Conservation (phyloP, 2,888 invertebrate genomes). For the Anoplius nigerrimus region DNA sequence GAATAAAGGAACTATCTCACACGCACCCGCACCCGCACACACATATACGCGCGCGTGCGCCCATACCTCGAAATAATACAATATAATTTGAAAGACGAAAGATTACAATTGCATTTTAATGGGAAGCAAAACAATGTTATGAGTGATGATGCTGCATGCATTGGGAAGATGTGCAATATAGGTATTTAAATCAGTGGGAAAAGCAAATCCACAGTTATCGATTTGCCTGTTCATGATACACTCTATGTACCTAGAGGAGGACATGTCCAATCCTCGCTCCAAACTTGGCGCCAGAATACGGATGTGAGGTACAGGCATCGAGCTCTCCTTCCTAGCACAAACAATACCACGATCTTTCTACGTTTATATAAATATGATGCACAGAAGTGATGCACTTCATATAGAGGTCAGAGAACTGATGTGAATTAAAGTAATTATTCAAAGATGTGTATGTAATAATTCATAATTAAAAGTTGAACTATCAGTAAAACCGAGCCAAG, state of each 20-base stretch:
- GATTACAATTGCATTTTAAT: neutral
- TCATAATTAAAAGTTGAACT: too few relatives aligned
- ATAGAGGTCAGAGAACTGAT: too few relatives aligned
- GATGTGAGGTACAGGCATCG: constrained; percentile 87
- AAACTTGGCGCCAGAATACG: constrained; percentile 88
- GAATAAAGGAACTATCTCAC: too few relatives aligned
- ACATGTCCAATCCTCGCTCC: constrained; percentile 85
- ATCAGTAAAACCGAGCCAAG: too few relatives aligned
- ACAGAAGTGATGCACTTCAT: too few relatives aligned
- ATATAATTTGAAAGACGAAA: neutral
- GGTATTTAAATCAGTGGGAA: constrained; percentile 29
- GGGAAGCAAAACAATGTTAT: neutral
- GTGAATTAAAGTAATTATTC: too few relatives aligned
- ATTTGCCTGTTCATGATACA: constrained; percentile 29
- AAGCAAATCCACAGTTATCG: constrained; percentile 21
- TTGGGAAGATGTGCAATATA: constrained; percentile 43
- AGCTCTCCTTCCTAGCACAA: constrained; percentile 79
- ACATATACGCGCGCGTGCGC: too few relatives aligned
- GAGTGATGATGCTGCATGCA: constrained; percentile 43
- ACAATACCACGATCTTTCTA: constrained; percentile 64
- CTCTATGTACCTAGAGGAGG: constrained; percentile 72
- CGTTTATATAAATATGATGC: constrained; percentile 30
- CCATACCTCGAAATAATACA: too few relatives aligned
- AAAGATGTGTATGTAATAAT: too few relatives aligned
- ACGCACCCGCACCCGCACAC: too few relatives aligned